These are phyloP conservation scores for Caenorhabditis sp. DNA, from an alignment of 2,888 invertebrate genomes.

Conservation along the genomic window DNA sequence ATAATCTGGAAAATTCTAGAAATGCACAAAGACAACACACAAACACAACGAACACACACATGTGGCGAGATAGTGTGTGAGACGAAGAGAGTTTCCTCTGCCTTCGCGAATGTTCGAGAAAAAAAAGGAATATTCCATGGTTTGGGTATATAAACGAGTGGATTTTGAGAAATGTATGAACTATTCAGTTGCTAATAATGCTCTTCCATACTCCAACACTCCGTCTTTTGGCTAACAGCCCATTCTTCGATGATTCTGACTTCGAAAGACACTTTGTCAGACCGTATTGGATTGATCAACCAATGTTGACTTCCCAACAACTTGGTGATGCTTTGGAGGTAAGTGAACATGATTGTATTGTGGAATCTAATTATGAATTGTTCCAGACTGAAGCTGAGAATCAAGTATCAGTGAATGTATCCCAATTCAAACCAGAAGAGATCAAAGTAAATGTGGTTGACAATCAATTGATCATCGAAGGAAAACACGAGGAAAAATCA, in stretches of 20 bases:
- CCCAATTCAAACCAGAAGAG: slow-evolving; percentile 62
- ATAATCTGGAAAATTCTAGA: too few relatives aligned
- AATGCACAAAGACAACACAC: too few relatives aligned
- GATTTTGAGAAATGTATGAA: background rate
- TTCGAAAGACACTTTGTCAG: slow-evolving; percentile 55
- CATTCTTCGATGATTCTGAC: slow-evolving; percentile 60
- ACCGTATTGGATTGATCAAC: slow-evolving; percentile 61
- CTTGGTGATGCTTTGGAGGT: slow-evolving; percentile 60
- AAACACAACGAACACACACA: too few relatives aligned
- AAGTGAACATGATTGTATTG: background rate
- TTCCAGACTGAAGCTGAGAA: slow-evolving; percentile 47
- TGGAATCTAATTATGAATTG: background rate
- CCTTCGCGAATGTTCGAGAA: too few relatives aligned
- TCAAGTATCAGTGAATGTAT: slow-evolving; percentile 57
- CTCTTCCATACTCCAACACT: background rate
- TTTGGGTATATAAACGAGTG: background rate
- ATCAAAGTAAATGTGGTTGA: slow-evolving; percentile 63
- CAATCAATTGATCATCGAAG: slow-evolving; percentile 59
- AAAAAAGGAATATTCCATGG: too few relatives aligned
- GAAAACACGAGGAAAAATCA: slow-evolving; percentile 58
- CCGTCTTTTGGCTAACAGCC: background rate
- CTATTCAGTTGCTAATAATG: background rate
- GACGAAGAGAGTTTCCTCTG: too few relatives aligned
- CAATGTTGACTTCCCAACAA: slow-evolving; percentile 54
- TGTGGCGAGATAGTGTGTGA: too few relatives aligned